Percentiles rank a stretch among this genome's conserved stretches.
Evolutionary conservation across 2,888 invertebrate genomes (phyloP).

Genomic region (Lacanobia wlatinum): DNA sequence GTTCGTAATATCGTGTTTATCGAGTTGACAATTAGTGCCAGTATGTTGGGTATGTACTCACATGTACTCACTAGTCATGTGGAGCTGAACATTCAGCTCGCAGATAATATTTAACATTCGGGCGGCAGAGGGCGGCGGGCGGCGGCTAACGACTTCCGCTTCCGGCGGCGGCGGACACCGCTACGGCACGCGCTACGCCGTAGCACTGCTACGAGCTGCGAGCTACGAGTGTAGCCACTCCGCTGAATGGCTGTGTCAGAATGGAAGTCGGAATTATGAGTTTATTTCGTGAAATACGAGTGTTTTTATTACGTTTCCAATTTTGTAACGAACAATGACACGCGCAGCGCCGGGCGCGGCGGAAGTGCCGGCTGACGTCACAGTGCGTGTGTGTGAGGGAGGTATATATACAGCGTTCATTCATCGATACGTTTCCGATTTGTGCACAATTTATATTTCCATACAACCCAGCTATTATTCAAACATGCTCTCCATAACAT

Average conservation of each 20-base stretch:
- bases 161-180: constrained; percentile 76
- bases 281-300: constrained; percentile 74
- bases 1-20: background rate
- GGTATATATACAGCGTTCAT: constrained; percentile 9
- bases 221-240: constrained; percentile 54
- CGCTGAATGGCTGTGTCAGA: constrained; percentile 65
- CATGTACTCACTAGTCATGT: background rate
- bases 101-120: constrained; percentile 70
- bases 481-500: background rate
- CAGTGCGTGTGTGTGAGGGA: constrained; percentile 7
- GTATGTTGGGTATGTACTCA: background rate
- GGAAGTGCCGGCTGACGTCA: constrained; percentile 38
- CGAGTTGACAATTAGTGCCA: background rate
- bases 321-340: constrained; percentile 65
- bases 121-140: constrained; percentile 63
- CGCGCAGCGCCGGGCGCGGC: constrained; percentile 28
- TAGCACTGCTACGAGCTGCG: constrained; percentile 51
- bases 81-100: constrained; percentile 52
- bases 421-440: constrained; percentile 8
- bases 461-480: background rate
- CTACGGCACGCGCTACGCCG: constrained; percentile 69
- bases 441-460: background rate
- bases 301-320: constrained; percentile 72
- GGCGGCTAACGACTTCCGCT: constrained; percentile 84
- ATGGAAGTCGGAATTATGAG: constrained; percentile 70